Conservation (phyloP, 2,113 vertebrate genomes). For the Neolamprologus brichardi region DNA sequence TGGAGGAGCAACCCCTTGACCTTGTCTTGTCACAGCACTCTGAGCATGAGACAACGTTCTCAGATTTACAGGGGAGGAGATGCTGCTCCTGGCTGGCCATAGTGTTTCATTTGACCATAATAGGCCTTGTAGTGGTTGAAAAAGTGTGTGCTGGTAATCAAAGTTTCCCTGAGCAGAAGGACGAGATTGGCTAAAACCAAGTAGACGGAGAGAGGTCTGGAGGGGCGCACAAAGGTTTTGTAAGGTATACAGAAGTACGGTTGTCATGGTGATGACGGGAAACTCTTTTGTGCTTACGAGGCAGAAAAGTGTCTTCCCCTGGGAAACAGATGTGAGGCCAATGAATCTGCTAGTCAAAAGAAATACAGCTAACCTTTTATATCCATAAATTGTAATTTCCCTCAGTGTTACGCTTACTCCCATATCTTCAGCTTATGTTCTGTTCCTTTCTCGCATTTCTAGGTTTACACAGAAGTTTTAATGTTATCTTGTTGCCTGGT, state of each 20-base stretch:
- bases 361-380: conserved; percentile 62
- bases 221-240: conserved; percentile 40
- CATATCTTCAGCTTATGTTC: background rate
- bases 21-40: conserved; percentile 61
- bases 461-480: background rate
- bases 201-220: conserved; percentile 24
- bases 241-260: conserved; percentile 55
- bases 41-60: conserved; percentile 55
- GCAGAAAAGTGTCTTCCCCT: conserved; percentile 42
- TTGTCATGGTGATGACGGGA: conserved; percentile 43
- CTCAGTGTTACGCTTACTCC: background rate
- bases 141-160: conserved; percentile 65
- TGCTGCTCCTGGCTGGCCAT: conserved; percentile 37
- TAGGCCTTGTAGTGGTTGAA: conserved; percentile 63
- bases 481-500: background rate
- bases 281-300: conserved; percentile 39
- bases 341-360: conserved; percentile 30
- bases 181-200: conserved; percentile 52
- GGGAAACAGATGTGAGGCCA: conserved; percentile 10
- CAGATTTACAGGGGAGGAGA: conserved; percentile 67
- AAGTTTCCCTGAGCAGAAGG: conserved; percentile 61
- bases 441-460: background rate
- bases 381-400: background rate
- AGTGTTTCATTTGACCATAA: conserved; percentile 71
- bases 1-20: conserved; percentile 61